Conservation (phyloP, 2,888 invertebrate species). For the Drosophila neonasuta region DNA sequence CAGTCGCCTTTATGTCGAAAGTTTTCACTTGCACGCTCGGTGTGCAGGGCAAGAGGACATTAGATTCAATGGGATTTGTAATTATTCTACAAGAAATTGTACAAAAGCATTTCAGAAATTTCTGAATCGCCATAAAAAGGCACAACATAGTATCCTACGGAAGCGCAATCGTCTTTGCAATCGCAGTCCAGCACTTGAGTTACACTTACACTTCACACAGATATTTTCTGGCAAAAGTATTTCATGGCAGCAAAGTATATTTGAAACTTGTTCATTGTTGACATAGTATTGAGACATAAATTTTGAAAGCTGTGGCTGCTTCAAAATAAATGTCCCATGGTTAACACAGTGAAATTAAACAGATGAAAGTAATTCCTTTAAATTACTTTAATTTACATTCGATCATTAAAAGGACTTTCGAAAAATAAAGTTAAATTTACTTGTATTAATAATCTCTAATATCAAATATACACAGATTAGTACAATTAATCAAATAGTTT, state of each 20-base stretch:
- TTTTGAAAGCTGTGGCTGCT: too few species aligned
- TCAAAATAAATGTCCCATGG: too few species aligned
- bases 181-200: slow-evolving; percentile 12
- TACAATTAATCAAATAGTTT: too few species aligned
- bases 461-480: too few species aligned
- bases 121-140: slow-evolving; percentile 9
- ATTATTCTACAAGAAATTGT: slow-evolving; percentile 38
- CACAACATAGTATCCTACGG: slow-evolving; percentile 2
- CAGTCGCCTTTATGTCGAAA: slow-evolving; percentile 58
- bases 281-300: neutral
- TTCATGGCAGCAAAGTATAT: neutral
- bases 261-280: neutral
- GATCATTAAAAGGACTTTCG: too few species aligned
- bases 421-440: too few species aligned
- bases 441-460: too few species aligned
- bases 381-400: too few species aligned
- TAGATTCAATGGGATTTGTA: slow-evolving; percentile 39
- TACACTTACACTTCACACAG: slow-evolving; percentile 21
- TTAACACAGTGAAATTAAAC: too few species aligned
- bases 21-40: slow-evolving; percentile 36
- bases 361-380: too few species aligned
- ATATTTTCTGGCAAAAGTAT: slow-evolving; percentile 19
- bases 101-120: slow-evolving; percentile 26
- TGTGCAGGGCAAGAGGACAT: slow-evolving; percentile 15
- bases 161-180: neutral